Base-by-base conservation (phyloP, 1,140 invertebrate genomes). In the Sminthurinus signatus region DNA sequence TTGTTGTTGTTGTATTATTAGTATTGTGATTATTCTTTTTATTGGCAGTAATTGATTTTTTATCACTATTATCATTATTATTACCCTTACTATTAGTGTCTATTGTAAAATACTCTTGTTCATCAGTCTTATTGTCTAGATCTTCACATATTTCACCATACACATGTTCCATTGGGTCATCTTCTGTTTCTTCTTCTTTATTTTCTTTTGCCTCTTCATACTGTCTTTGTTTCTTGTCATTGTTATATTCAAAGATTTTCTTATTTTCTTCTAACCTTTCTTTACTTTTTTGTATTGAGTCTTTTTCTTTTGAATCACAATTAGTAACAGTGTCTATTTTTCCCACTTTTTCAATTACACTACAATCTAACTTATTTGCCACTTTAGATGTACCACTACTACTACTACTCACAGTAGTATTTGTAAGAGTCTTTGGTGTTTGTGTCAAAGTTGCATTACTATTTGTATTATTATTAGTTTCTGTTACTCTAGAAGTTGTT, bases 81-180 rank as follows among this genome's bases (percentile, higher is more conserved):
- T 46, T 46, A n/a, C 19, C 43, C n/a, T 46, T 21, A 46, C 19
- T 21, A n/a, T n/a, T n/a, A n/a, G n/a, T n/a, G 19, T 56, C 54
- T 32, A 56, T 56, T 25, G 59, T 65, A 32, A 51, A 65, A 57
- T 65, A 69, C 54, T 62, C 57, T 52, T 54, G 31, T 21, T 63
- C 55, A 65, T 51, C 55, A 42, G 23, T 56, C 15, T 55, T 58
- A 43, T 19, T 55, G 27, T 36, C 36, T 23, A 29, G 36, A 23
- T 70, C 64, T 21, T 70, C 69, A 56, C 44, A 56, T 17, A 70
- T 67, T 57, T 67, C 65, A 32, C 65, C 65, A 56, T 67, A 70
- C 3, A 67, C 62, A 62, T 65, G 68, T 51, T 67, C 68, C 25
- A 65, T 56, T 19, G 55, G 32, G 32, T 70, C 64, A 55, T 68